phyloP scores from a whole-genome alignment of 1,140 invertebrate species.

The Ruditapes philippinarum region DNA sequence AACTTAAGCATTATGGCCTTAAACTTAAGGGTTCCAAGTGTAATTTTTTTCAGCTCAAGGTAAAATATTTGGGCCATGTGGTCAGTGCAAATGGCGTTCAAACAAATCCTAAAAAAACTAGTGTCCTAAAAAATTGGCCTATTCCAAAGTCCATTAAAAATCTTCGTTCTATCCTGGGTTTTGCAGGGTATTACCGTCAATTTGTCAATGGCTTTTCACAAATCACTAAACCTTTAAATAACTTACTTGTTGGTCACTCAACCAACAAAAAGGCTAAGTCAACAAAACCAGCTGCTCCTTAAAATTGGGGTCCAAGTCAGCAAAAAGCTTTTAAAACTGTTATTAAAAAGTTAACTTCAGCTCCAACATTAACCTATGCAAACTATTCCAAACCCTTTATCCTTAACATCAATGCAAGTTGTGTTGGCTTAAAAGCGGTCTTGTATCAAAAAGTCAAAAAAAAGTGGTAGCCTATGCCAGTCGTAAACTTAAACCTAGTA shows the following conservation, averaged over 20 bases:
- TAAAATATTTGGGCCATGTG: background rate
- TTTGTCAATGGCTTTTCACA: background rate
- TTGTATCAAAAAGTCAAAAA: background rate
- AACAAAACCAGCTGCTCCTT: too few species aligned
- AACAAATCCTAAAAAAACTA: background rate
- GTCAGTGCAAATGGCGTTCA: background rate
- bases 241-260: background rate
- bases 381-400: too few species aligned
- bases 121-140: background rate
- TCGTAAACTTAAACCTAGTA: background rate
- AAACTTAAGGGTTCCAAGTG: background rate
- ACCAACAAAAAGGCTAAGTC: background rate
- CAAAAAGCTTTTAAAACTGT: too few species aligned
- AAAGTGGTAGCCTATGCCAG: background rate
- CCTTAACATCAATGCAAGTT: too few species aligned
- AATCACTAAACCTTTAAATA: background rate
- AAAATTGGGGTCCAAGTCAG: too few species aligned
- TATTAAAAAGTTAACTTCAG: too few species aligned
- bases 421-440: background rate
- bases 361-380: too few species aligned
- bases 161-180: background rate
- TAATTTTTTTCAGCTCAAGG: background rate
- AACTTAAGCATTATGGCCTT: too few species aligned
- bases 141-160: background rate
- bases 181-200: too few species aligned